Percentiles rank a stretch among this genome's conserved stretches.
These are phyloP conservation scores for Lagorchestes hirsutus DNA, from an alignment of 2,797 vertebrate genomes.

Conservation along the genomic window DNA sequence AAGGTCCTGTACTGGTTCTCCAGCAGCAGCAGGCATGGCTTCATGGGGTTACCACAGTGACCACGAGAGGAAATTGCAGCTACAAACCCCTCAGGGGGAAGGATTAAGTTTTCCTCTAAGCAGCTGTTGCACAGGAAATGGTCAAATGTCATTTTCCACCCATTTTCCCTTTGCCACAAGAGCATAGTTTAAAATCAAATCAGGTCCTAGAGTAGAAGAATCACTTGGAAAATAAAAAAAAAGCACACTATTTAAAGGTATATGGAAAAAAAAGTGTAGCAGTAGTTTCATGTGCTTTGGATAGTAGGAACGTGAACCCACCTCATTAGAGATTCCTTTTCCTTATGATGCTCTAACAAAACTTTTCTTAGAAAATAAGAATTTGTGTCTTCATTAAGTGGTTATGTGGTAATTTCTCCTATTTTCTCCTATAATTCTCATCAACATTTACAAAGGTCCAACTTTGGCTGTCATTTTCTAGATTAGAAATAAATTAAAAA, in stretches of 20 bases:
- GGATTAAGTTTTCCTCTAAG: background rate
- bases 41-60: background rate
- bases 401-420: background rate
- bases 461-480: background rate
- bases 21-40: background rate
- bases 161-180: background rate
- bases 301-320: background rate
- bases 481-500: background rate
- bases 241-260: background rate
- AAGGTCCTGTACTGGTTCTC: background rate
- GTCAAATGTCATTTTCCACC: background rate
- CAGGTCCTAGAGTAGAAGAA: background rate
- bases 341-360: background rate
- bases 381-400: background rate
- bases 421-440: background rate
- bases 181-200: slow-evolving; percentile 15
- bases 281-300: background rate
- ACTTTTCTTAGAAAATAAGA: background rate
- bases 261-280: too few relatives aligned
- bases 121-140: background rate
- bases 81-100: background rate
- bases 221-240: background rate
- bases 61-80: background rate
- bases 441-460: background rate
- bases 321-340: background rate